phyloP scores from a whole-genome alignment of 1,140 invertebrate species.

The Centruroides vittatus region DNA sequence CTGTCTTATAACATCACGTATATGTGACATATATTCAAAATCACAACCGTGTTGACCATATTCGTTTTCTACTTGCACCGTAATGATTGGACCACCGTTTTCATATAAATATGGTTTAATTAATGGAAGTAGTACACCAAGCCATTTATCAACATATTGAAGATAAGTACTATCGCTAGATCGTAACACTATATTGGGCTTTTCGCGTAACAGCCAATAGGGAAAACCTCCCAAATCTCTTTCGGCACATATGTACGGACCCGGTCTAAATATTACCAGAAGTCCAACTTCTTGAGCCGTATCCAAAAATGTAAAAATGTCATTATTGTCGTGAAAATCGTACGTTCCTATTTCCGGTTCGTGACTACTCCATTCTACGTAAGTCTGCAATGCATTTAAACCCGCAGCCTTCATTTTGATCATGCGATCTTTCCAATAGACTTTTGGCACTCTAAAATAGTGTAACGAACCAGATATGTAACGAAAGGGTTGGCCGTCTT shows the following conservation, averaged over 20 bases:
- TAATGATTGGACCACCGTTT: constrained; percentile 31
- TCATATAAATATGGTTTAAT: constrained; percentile 29
- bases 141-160: constrained; percentile 26
- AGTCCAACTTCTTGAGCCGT: constrained; percentile 31
- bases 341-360: constrained; percentile 24
- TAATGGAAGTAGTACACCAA: constrained; percentile 25
- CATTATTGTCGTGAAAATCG: constrained; percentile 14
- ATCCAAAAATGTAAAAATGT: constrained; percentile 30
- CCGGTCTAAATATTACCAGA: constrained; percentile 32
- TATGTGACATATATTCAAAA: constrained; percentile 10
- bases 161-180: constrained; percentile 23
- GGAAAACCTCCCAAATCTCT: constrained; percentile 36
- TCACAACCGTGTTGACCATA: constrained; percentile 21
- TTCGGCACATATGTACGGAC: constrained; percentile 39
- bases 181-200: constrained; percentile 14
- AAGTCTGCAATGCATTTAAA: constrained; percentile 37
- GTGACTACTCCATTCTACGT: constrained; percentile 37
- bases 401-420: constrained; percentile 33
- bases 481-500: constrained; percentile 35
- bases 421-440: constrained; percentile 36
- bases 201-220: constrained; percentile 24
- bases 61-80: constrained; percentile 26
- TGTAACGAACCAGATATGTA: constrained; percentile 40
- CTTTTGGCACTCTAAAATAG: constrained; percentile 33
- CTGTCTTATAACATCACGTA: constrained; percentile 10